phyloP scores from a whole-genome alignment of 2,797 vertebrate species.

The Cyclura pinguis region DNA sequence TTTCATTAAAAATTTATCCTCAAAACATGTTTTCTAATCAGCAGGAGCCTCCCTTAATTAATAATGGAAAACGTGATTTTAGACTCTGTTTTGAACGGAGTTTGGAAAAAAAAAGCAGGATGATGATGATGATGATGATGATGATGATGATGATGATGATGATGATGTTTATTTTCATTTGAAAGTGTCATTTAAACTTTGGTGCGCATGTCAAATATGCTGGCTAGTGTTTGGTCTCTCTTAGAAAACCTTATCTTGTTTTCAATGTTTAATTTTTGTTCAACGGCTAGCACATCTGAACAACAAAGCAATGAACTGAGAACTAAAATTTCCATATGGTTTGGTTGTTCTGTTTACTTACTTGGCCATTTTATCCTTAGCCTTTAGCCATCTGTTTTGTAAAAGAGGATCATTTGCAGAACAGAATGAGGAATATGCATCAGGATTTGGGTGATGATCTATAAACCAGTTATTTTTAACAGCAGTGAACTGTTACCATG shows the following conservation, averaged over 20 bases:
- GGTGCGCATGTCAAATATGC: background rate
- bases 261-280: background rate
- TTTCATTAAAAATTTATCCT: conserved; percentile 58
- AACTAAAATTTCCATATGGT: background rate
- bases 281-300: background rate
- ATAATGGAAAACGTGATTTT: conserved; percentile 31
- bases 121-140: background rate
- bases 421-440: background rate
- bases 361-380: background rate
- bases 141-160: too few relatives aligned
- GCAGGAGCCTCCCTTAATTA: conserved; percentile 45
- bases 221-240: background rate
- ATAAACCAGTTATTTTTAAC: background rate
- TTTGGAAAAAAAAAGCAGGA: background rate
- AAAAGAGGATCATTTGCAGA: background rate
- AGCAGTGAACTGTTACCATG: background rate
- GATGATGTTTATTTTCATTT: background rate
- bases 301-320: background rate
- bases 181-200: background rate
- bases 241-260: background rate
- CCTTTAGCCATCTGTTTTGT: conserved; percentile 5
- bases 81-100: conserved; percentile 14
- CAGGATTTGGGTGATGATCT: background rate
- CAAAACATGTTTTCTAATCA: conserved; percentile 54
- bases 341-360: background rate